Percentiles rank a stretch among this genome's conserved stretches.
phyloP scores from a whole-genome alignment of 2,888 invertebrate species.

The Melinaea menophilus region DNA sequence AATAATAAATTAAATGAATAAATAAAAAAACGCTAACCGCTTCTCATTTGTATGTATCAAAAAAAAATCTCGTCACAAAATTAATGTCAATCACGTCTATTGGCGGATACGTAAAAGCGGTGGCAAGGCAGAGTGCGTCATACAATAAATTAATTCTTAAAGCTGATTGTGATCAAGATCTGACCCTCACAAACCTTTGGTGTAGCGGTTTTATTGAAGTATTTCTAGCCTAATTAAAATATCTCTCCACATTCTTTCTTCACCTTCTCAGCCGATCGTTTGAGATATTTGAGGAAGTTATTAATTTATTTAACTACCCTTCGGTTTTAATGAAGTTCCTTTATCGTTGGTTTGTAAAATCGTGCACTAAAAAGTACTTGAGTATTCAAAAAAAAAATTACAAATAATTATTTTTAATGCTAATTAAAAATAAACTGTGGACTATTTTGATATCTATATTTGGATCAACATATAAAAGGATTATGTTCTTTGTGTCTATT shows the following conservation, averaged over 20 bases:
- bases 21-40: not conserved
- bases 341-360: slow-evolving; percentile 3
- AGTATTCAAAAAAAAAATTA: too few species aligned
- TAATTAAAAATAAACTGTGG: too few species aligned
- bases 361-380: not conserved
- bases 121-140: slow-evolving; percentile 48
- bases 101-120: slow-evolving; percentile 68
- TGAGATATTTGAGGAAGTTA: slow-evolving; percentile 43
- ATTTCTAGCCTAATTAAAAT: slow-evolving; percentile 36
- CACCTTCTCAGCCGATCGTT: slow-evolving; percentile 36
- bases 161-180: slow-evolving; percentile 54
- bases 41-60: not conserved
- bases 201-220: slow-evolving; percentile 68
- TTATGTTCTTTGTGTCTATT: not conserved
- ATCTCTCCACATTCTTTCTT: slow-evolving; percentile 46
- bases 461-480: slow-evolving; percentile 17
- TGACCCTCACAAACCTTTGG: slow-evolving; percentile 55
- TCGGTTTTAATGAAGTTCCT: slow-evolving; percentile 16
- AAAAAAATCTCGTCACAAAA: slow-evolving; percentile 38
- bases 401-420: too few species aligned
- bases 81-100: slow-evolving; percentile 72
- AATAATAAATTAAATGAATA: not conserved
- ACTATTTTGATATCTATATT: not conserved
- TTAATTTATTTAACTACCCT: slow-evolving; percentile 47
- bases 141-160: slow-evolving; percentile 61